These are phyloP conservation scores for Amitus sp. DNA, from an alignment of 2,888 invertebrate genomes.

Conservation along the genomic window DNA sequence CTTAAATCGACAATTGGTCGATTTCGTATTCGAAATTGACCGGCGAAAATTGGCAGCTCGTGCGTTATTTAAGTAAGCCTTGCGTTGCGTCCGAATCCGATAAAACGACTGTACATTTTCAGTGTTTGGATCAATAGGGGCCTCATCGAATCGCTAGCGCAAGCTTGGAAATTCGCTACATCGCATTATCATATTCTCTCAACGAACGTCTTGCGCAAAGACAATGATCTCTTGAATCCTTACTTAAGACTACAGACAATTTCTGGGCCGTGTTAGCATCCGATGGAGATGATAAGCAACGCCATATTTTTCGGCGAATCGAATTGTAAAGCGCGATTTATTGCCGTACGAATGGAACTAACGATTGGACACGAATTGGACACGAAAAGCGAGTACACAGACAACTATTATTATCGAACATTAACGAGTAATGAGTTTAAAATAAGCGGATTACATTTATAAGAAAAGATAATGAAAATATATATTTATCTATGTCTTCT, in stretches of 20 bases:
- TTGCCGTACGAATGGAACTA: slow-evolving; percentile 52
- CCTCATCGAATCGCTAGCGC: slow-evolving; percentile 31
- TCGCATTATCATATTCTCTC: slow-evolving; percentile 5
- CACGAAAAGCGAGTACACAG: slow-evolving; percentile 61
- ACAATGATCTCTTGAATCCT: slow-evolving; percentile 43
- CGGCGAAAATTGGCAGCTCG: slow-evolving; percentile 62
- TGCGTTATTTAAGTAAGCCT: slow-evolving; percentile 57
- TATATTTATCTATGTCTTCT: slow-evolving; percentile 68
- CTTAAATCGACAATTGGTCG: slow-evolving; percentile 52
- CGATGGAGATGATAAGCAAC: slow-evolving; percentile 33
- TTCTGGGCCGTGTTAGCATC: slow-evolving; percentile 46
- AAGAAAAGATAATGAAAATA: slow-evolving; percentile 67
- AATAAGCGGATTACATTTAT: slow-evolving; percentile 66
- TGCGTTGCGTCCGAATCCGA: slow-evolving; percentile 21
- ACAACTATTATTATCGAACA: slow-evolving; percentile 64
- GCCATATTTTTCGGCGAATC: slow-evolving; percentile 24
- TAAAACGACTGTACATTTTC: slow-evolving; percentile 21
- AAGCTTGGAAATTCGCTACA: slow-evolving; percentile 34
- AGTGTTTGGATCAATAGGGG: slow-evolving; percentile 8
- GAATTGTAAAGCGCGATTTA: slow-evolving; percentile 35
- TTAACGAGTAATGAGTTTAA: slow-evolving; percentile 64
- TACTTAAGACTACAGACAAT: slow-evolving; percentile 48
- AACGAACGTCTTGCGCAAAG: slow-evolving; percentile 1
- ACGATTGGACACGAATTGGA: slow-evolving; percentile 40
- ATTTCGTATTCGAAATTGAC: slow-evolving; percentile 51